Percentiles rank a stretch among this genome's conserved stretches.
These are phyloP conservation scores for Caradrina clavipalpis DNA, from an alignment of 2,888 invertebrate species.

Conservation along the genomic window DNA sequence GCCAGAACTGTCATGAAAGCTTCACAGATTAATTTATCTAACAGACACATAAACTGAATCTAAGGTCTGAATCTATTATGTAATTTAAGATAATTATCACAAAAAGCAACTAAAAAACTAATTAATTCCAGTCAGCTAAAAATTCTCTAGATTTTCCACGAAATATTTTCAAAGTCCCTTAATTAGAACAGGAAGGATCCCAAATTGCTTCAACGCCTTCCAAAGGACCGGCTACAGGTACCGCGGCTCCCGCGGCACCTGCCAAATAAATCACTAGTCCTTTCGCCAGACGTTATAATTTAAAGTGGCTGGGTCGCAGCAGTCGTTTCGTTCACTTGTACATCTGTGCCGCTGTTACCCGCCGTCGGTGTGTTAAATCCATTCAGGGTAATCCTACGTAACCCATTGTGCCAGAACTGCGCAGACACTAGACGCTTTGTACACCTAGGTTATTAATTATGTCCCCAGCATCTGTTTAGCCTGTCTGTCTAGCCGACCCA, in stretches of 20 bases:
- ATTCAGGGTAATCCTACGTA: constrained; percentile 62
- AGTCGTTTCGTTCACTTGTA: constrained; percentile 54
- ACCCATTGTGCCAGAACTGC: constrained; percentile 64
- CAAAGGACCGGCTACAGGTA: constrained; percentile 47
- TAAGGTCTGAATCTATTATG: not conserved
- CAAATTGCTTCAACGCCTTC: constrained; percentile 49
- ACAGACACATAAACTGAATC: too few relatives aligned
- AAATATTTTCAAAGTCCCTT: constrained; percentile 43
- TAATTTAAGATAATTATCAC: not conserved
- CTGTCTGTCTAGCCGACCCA: constrained; percentile 53
- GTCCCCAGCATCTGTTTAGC: constrained; percentile 65
- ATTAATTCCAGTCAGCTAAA: constrained; percentile 11
- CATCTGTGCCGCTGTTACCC: constrained; percentile 57
- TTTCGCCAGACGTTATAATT: constrained; percentile 59
- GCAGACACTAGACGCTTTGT: constrained; percentile 66
- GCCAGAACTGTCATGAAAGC: not conserved
- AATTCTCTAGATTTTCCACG: constrained; percentile 20
- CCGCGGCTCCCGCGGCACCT: constrained; percentile 33
- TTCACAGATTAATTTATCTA: not conserved
- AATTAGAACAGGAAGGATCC: constrained; percentile 58
- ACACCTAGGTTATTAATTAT: constrained; percentile 70
- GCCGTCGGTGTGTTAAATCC: constrained; percentile 51
- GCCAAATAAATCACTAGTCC: constrained; percentile 62
- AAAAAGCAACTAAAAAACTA: not conserved
- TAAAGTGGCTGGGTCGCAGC: constrained; percentile 53